A percentile compares a stretch with the other conserved stretches of the same genome.
phyloP scores from a whole-genome alignment of 2,888 invertebrate genomes.

The Caenorhabditis japonica region DNA sequence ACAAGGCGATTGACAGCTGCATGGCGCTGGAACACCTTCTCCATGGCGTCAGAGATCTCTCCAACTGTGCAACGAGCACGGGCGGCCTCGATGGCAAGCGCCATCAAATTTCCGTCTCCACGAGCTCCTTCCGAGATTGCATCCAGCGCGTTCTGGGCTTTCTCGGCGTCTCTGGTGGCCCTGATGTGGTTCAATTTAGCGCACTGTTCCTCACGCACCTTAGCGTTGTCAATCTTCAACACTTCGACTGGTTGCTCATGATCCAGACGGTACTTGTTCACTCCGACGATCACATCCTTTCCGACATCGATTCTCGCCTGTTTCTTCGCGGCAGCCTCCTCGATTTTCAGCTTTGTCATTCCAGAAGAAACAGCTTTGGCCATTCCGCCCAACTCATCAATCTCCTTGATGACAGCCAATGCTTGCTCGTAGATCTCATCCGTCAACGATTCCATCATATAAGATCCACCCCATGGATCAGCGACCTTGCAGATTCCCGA shows the following conservation, averaged over 20 bases:
- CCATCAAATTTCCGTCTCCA: slow-evolving; percentile 80
- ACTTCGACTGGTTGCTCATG: slow-evolving; percentile 81
- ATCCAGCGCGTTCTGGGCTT: slow-evolving; percentile 55
- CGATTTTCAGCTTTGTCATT: slow-evolving; percentile 82
- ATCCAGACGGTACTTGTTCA: slow-evolving; percentile 81
- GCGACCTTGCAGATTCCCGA: slow-evolving; percentile 82
- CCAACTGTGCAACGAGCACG: slow-evolving; percentile 81
- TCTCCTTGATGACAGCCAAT: slow-evolving; percentile 77
- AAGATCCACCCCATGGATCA: slow-evolving; percentile 82
- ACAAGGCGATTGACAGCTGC: slow-evolving; percentile 81
- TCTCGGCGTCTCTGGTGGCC: slow-evolving; percentile 76
- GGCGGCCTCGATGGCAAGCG: slow-evolving; percentile 80
- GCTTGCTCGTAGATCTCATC: slow-evolving; percentile 81
- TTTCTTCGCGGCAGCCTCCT: slow-evolving; percentile 81
- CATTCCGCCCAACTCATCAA: slow-evolving; percentile 82
- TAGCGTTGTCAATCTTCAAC: slow-evolving; percentile 81
- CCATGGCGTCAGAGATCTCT: slow-evolving; percentile 82
- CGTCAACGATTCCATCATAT: slow-evolving; percentile 82
- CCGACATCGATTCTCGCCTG: slow-evolving; percentile 81
- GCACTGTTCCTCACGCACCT: slow-evolving; percentile 80
- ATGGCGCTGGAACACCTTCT: slow-evolving; percentile 79
- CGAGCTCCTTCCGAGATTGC: slow-evolving; percentile 62
- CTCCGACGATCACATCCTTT: slow-evolving; percentile 81
- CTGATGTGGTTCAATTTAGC: slow-evolving; percentile 79
- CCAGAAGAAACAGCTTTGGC: slow-evolving; percentile 81